Conservation (phyloP, 1,140 invertebrate species). For the Solenopsis invicta region DNA sequence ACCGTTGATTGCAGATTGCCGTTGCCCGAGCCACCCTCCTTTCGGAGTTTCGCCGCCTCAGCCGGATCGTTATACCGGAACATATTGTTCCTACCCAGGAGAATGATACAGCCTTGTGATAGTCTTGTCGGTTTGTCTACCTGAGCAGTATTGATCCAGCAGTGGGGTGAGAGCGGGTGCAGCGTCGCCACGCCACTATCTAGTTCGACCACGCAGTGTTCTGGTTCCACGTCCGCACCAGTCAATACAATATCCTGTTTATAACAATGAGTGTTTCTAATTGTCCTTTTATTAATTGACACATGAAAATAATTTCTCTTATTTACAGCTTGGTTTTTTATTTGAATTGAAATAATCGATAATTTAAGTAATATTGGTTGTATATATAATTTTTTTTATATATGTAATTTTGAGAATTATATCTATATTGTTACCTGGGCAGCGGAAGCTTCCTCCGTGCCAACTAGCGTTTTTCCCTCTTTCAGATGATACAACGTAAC, state of each 20-base stretch:
- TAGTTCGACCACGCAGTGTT: slow-evolving; percentile 94
- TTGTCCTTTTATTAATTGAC: slow-evolving; percentile 1
- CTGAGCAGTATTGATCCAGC: slow-evolving; percentile 94
- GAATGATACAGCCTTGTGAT: slow-evolving; percentile 94
- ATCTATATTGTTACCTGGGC: slow-evolving; percentile 78
- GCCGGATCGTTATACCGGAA: slow-evolving; percentile 97
- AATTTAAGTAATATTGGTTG: neutral
- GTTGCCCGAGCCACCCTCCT: slow-evolving; percentile 88
- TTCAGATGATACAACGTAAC: slow-evolving; percentile 97
- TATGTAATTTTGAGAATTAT: neutral
- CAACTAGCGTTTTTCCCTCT: slow-evolving; percentile 92
- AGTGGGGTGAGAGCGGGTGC: slow-evolving; percentile 91
- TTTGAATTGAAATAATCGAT: neutral
- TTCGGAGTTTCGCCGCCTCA: slow-evolving; percentile 94
- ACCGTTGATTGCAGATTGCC: slow-evolving; percentile 88
- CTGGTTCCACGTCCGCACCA: slow-evolving; percentile 92
- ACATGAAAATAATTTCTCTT: neutral
- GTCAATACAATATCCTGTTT: slow-evolving; percentile 92
- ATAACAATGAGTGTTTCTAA: neutral
- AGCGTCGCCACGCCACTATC: slow-evolving; percentile 92
- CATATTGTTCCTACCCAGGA: slow-evolving; percentile 96
- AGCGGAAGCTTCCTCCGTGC: slow-evolving; percentile 91
- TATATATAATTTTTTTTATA: neutral
- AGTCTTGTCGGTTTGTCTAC: slow-evolving; percentile 92
- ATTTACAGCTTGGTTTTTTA: slow-evolving; percentile 5